Evolutionary conservation across 1,140 invertebrate genomes (phyloP), one percentile per base, ranked within the genome.

Genomic region (Bombus confusus): DNA sequence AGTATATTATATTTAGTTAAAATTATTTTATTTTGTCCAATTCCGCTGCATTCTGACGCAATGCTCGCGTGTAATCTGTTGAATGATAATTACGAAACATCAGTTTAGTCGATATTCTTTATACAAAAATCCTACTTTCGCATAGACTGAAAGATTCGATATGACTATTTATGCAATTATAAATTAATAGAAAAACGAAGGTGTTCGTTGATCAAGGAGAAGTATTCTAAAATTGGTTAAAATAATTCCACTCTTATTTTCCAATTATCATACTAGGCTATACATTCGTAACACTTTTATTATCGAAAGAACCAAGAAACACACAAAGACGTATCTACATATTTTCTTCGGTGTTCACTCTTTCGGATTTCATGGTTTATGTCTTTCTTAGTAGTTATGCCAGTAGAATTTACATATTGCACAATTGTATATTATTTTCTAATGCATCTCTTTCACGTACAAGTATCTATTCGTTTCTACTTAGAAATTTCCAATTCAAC

Each of bases 351-450:
- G 22, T 75, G 73, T 75, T 52, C 52, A 31, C 5, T 34, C 18
- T 75, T 75, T 75, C 31, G 41, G 31, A 31, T 47, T 74, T 74
- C 18, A 47, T 74, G 41, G 72, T 74, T 74, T 74, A 22, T 74
- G 73, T 75, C 73, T 75, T 75, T 75, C 31, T 75, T 43, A 75
- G 43, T 75, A 52, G 43, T 52, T 75, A 75, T 75, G 43, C 43
- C 34, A 75, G 73, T 52, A 75, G 41, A 47, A 34, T 52, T 52
- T 74, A 74, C n/a, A 74, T 52, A 52, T 34, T 75, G 73, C 73
- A 75, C 41, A 75, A 22, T 75, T 52, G 73, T 75, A 34, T 52
- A 75, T 75, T 34, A 34, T 25, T 75, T 75, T 74, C 43, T 73
- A 47, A 73, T 73, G 71, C 71, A 73, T 73, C 71, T 43, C 12